phyloP scores from a whole-genome alignment of 2,797 vertebrate genomes.

The Aldrovandia affinis region DNA sequence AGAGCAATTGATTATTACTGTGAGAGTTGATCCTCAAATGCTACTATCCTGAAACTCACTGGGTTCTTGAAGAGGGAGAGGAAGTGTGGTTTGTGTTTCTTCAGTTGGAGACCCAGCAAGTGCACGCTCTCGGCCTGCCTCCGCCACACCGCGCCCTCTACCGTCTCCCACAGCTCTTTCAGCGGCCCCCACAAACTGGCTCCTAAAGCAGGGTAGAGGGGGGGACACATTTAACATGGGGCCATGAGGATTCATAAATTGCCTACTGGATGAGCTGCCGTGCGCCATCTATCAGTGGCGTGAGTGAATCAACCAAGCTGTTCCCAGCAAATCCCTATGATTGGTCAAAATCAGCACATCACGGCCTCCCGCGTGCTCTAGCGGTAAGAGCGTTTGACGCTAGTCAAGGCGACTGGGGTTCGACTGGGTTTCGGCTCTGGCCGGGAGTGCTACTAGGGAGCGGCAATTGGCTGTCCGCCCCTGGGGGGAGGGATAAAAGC shows the following conservation, averaged over 20 bases:
- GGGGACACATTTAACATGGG: no score
- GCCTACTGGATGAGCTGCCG: background rate
- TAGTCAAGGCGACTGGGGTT: no score
- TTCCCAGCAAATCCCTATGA: no score
- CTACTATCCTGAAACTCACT: conserved; percentile 67
- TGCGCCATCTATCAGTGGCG: background rate
- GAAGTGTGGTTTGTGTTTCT: conserved; percentile 95
- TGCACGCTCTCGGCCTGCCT: conserved; percentile 90
- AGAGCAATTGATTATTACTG: background rate
- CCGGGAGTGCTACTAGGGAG: no score
- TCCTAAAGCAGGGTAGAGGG: conserved; percentile 67
- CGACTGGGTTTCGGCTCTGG: no score
- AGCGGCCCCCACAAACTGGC: conserved; percentile 97
- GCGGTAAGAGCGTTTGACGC: no score
- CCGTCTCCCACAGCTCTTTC: conserved; percentile 92
- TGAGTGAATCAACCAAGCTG: background rate
- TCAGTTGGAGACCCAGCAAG: conserved; percentile 89
- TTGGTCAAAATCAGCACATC: no score
- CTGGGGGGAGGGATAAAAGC: no score
- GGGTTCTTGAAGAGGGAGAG: conserved; percentile 95
- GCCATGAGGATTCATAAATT: background rate
- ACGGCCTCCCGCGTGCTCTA: no score
- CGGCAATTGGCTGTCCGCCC: no score
- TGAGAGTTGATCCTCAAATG: background rate
- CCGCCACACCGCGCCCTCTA: conserved; percentile 87